phyloP scores from a whole-genome alignment of 2,888 invertebrate species.

The Aspidiotus destructor region DNA sequence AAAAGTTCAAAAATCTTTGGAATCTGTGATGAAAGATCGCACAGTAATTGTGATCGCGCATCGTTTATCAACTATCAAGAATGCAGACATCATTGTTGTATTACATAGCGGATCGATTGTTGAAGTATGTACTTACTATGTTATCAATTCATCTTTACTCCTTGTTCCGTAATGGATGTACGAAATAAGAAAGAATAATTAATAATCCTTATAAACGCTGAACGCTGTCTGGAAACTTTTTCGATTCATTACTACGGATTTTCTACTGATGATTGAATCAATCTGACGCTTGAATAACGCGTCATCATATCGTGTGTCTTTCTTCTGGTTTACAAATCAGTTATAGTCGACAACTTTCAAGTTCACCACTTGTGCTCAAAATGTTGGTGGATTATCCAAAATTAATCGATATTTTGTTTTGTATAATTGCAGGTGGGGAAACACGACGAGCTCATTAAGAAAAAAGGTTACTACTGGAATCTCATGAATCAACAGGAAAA shows the following conservation, averaged over 20 bases:
- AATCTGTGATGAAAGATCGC: constrained; percentile 68
- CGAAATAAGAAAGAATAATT: neutral
- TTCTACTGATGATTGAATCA: too few species aligned
- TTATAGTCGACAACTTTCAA: too few species aligned
- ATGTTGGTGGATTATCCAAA: too few species aligned
- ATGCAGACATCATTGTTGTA: constrained; percentile 87
- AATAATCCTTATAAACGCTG: too few species aligned
- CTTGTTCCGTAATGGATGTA: neutral
- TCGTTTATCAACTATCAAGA: constrained; percentile 78
- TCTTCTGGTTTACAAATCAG: too few species aligned
- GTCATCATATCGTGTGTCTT: too few species aligned
- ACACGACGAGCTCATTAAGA: constrained; percentile 65
- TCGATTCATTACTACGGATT: too few species aligned
- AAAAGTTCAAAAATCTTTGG: constrained; percentile 78
- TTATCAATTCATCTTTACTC: neutral
- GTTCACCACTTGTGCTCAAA: too few species aligned
- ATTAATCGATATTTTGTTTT: constrained; percentile 37
- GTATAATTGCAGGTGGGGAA: constrained; percentile 60
- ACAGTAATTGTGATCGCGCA: constrained; percentile 95
- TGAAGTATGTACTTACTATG: constrained; percentile 51
- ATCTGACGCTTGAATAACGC: too few species aligned
- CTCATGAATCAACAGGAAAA: constrained; percentile 60
- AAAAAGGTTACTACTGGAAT: constrained; percentile 76
- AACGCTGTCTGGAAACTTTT: too few species aligned
- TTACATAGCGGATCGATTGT: constrained; percentile 71